Evolutionary conservation across 2,888 invertebrate genomes (phyloP), one percentile per base, ranked within the genome.

Genomic region (Minunthozetes semirufus): DNA sequence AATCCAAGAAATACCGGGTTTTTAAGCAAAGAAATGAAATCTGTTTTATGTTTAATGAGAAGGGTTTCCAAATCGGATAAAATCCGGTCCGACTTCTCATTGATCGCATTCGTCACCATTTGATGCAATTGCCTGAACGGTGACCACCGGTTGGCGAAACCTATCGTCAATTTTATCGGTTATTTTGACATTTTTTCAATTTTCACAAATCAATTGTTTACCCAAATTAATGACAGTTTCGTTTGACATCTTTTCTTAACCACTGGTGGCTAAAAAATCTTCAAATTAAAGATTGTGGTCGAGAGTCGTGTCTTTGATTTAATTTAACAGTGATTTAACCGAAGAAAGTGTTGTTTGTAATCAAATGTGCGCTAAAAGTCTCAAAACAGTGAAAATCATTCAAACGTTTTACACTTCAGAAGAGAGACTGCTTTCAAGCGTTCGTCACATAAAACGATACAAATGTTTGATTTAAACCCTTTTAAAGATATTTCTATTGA

Each of bases 41-140:
- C 92, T 80, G 93, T 91, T 81, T 92, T 92, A 81, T 93, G 90
- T 81, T 90, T 88, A 74, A 90, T 86, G 25, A 95, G 83, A 15
- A 88, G 86, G 70, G 89, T 87, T 83, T 94, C 93, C 80, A 94
- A 87, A 76, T 84, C 84, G 75, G 83, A 82, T 3, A 82, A 78
- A 27, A 81, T 81, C 75, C 82, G 81, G 6, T 81, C 78, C 73
- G 82, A 81, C 73, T 81, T 80, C 66, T 81, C 80, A 48, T 79
- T 77, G 9, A 84, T 79, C 3, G 83, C 83, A 63, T 63, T 73
- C 19, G 50, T 56, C 29, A 76, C 38, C 15, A 72, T 42, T 50
- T 48, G 17, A 46, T 75, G 72, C 25, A 76, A 59, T 38, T 73
- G 73, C 27, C 72, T 63, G n/a, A 76, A 72, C 15, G 76, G 76